Evolutionary conservation across 2,113 vertebrate genomes (phyloP).

Genomic region (Pseudopodoces humilis): DNA sequence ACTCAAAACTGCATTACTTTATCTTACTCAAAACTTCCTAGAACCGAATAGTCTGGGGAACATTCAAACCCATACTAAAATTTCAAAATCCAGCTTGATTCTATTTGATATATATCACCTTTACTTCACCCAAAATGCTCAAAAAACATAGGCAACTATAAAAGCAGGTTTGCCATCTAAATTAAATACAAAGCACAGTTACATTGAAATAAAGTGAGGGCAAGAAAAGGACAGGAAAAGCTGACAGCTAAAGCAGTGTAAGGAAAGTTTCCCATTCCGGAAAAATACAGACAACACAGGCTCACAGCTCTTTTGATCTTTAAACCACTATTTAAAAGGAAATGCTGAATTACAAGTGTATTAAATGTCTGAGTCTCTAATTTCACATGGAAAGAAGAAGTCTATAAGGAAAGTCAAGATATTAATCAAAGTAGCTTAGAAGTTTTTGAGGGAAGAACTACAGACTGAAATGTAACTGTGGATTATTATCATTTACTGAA

Average conservation of each 20-base stretch:
- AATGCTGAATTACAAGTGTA: constrained; percentile 37
- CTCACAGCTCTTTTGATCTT: constrained; percentile 14
- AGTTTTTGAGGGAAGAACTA: neutral
- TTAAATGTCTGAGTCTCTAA: constrained; percentile 8
- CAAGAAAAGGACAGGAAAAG: constrained; percentile 33
- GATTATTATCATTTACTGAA: neutral
- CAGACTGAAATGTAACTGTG: neutral
- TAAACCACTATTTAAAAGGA: constrained; percentile 19
- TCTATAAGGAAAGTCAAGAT: neutral
- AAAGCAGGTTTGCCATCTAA: neutral
- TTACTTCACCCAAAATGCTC: neutral
- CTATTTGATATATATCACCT: neutral
- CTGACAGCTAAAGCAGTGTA: neutral
- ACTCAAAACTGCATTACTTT: neutral
- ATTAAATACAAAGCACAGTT: neutral
- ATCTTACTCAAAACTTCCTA: neutral
- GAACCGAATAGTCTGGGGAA: rapidly evolving
- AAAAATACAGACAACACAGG: constrained; percentile 6
- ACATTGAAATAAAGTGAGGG: neutral
- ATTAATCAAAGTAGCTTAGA: neutral
- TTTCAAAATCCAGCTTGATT: neutral
- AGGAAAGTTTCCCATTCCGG: neutral
- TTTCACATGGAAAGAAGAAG: neutral
- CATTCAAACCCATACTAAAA: neutral
- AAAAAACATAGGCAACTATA: neutral